Evolutionary conservation across 2,113 vertebrate genomes (phyloP).

Genomic region (Sphaerodactylus townsendi): DNA sequence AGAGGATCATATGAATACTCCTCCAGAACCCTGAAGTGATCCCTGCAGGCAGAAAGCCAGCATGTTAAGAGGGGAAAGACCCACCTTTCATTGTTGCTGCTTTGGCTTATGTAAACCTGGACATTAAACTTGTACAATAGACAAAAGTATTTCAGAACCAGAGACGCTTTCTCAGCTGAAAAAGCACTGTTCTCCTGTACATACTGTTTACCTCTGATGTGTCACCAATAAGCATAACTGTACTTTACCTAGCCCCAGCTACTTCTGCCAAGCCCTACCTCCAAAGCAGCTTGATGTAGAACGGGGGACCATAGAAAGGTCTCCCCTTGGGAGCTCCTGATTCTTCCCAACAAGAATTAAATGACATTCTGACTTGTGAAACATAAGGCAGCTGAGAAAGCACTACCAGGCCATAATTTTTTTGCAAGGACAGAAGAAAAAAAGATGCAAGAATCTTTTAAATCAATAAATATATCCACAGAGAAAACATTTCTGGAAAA

Average conservation of each 20-base stretch:
- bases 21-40: too few species aligned
- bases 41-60: too few species aligned
- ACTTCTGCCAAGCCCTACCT: too few species aligned
- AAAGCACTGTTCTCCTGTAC: background rate
- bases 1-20: too few species aligned
- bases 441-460: background rate
- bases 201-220: too few species aligned
- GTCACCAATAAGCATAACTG: background rate
- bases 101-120: too few species aligned
- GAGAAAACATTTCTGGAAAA: too few species aligned
- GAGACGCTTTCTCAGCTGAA: background rate
- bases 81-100: too few species aligned
- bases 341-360: background rate
- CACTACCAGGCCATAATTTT: background rate
- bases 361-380: background rate
- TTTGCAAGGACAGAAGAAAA: background rate
- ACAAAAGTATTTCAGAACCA: background rate
- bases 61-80: too few species aligned
- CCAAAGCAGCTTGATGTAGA: background rate
- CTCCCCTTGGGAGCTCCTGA: background rate
- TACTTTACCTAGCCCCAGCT: background rate
- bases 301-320: background rate
- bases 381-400: background rate
- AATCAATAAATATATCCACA: background rate
- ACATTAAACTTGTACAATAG: too few species aligned